Conservation (phyloP, 2,888 invertebrate genomes). For the Papilio elwesi region DNA sequence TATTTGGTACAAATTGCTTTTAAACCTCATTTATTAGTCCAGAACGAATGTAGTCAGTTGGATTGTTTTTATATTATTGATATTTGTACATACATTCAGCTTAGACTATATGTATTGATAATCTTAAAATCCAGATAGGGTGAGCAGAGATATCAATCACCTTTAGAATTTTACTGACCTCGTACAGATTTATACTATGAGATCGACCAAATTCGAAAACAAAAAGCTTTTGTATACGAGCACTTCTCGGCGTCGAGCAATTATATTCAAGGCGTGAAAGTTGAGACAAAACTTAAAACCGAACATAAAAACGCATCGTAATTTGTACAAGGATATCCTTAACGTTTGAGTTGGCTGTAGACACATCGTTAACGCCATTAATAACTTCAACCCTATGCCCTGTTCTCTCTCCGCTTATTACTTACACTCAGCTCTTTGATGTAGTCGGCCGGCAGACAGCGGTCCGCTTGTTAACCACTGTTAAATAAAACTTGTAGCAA, state of each 20-base stretch:
- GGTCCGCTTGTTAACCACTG: conserved; percentile 62
- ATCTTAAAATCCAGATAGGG: too few species aligned
- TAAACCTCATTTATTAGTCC: conserved; percentile 10
- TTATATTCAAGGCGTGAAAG: conserved; percentile 15
- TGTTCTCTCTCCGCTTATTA: conserved; percentile 54
- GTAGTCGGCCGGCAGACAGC: conserved; percentile 63
- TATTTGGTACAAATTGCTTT: conserved; percentile 24
- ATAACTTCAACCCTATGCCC: conserved; percentile 31
- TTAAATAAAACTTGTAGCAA: conserved; percentile 67
- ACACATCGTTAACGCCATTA: conserved; percentile 37
- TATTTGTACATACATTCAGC: too few species aligned
- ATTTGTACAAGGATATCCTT: conserved; percentile 33
- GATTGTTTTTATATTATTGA: too few species aligned
- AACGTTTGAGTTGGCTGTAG: conserved; percentile 20
- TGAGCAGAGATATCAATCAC: too few species aligned
- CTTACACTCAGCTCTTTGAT: conserved; percentile 61
- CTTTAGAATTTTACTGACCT: too few species aligned
- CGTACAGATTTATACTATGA: too few species aligned
- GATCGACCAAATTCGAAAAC: too few species aligned
- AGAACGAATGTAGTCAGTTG: neutral
- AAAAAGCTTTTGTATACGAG: neutral
- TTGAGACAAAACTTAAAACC: conserved; percentile 23
- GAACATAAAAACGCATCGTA: conserved; percentile 25
- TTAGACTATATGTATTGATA: too few species aligned
- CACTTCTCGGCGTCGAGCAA: neutral